Evolutionary conservation across 2,797 vertebrate genomes (phyloP).

Genomic region (Sebastes miniatus): DNA sequence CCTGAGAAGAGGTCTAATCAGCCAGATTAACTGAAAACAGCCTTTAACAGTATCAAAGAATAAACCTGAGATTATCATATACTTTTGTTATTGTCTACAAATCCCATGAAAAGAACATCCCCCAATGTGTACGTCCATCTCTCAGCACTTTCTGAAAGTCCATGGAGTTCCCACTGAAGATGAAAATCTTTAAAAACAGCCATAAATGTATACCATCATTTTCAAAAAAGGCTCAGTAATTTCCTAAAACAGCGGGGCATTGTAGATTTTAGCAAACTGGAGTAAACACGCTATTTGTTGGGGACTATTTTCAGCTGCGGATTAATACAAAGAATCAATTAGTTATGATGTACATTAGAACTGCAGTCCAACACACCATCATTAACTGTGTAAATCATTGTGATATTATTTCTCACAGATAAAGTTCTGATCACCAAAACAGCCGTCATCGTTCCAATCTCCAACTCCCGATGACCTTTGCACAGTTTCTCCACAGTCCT

Average conservation of each 20-base stretch:
- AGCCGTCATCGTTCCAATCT: constrained; percentile 51
- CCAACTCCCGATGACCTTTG: not conserved
- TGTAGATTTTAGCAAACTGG: not conserved
- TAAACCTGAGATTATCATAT: not conserved
- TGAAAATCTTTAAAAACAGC: too few species aligned
- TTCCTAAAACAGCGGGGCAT: too few species aligned
- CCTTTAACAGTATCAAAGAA: not conserved
- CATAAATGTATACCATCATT: too few species aligned
- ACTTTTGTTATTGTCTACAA: not conserved
- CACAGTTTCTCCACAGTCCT: constrained; percentile 57
- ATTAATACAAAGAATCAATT: not conserved
- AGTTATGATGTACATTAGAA: not conserved
- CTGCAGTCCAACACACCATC: not conserved
- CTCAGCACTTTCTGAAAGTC: too few species aligned
- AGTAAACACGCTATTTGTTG: not conserved
- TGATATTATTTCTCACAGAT: constrained; percentile 53
- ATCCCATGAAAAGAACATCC: too few species aligned
- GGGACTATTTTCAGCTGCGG: not conserved
- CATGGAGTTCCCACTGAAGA: too few species aligned
- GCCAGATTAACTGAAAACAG: too few species aligned
- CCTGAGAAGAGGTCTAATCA: too few species aligned
- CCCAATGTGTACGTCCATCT: too few species aligned
- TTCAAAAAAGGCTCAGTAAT: too few species aligned
- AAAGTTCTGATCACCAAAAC: not conserved
- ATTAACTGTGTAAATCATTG: not conserved